Percentiles rank a stretch among this genome's conserved stretches.
phyloP scores from a whole-genome alignment of 2,797 vertebrate species.

The Typhlichthys eigenmanni region DNA sequence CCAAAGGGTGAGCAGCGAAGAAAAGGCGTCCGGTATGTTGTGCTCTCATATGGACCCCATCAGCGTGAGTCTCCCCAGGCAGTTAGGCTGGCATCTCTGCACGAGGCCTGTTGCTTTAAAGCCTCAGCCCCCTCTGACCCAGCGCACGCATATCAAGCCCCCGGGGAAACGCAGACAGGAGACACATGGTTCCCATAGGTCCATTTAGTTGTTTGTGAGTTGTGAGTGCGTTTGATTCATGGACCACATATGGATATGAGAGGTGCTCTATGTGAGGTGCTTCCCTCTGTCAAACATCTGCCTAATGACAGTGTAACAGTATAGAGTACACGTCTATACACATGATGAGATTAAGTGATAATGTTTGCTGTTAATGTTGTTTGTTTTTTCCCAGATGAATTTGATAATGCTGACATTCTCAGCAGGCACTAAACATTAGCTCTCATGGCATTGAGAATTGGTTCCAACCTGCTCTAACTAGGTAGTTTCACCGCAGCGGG shows the following conservation, averaged over 20 bases:
- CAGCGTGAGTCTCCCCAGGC: conserved; percentile 65
- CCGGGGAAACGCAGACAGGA: conserved; percentile 58
- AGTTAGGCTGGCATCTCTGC: conserved; percentile 69
- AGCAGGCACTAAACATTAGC: too few species aligned
- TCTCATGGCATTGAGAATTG: too few species aligned
- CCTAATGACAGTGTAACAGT: conserved; percentile 65
- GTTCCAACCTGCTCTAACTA: too few species aligned
- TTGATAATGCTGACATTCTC: conserved; percentile 27
- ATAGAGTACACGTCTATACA: neutral
- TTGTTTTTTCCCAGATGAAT: conserved; percentile 40
- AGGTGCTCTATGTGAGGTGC: conserved; percentile 51
- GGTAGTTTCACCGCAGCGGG: too few species aligned
- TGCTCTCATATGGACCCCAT: conserved; percentile 75
- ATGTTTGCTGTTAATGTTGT: conserved; percentile 1
- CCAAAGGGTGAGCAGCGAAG: conserved; percentile 34
- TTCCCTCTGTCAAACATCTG: conserved; percentile 67
- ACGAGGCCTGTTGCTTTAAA: conserved; percentile 71
- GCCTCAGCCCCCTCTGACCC: conserved; percentile 67
- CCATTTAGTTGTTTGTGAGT: conserved; percentile 67
- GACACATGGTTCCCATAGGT: conserved; percentile 74
- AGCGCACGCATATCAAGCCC: conserved; percentile 53
- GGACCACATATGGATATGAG: conserved; percentile 68
- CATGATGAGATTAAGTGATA: neutral
- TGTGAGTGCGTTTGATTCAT: conserved; percentile 61
- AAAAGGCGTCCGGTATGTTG: conserved; percentile 57